Conservation (phyloP, 1,140 invertebrate species). For the Macrocentrus cingulum region DNA sequence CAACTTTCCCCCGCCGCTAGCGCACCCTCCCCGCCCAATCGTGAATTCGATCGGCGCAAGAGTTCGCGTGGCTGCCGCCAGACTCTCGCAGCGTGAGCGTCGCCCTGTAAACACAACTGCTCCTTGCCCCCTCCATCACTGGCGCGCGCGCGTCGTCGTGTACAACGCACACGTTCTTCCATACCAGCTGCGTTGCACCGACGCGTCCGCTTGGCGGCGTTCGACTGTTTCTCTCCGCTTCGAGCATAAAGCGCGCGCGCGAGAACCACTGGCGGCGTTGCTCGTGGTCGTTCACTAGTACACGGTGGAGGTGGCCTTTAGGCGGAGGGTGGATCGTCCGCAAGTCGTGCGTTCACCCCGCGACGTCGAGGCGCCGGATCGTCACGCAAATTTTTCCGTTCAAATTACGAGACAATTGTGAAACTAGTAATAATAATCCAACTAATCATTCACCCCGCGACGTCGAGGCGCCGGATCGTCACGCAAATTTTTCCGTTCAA, state of each 20-base stretch:
- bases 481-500: no score
- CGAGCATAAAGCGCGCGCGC: conserved; percentile 30
- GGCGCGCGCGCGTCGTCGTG: no score
- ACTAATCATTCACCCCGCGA: conserved; percentile 49
- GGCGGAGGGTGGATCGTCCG: conserved; percentile 43
- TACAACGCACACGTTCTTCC: no score
- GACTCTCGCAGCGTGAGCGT: conserved; percentile 23
- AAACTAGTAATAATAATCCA: no score
- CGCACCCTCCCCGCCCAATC: conserved; percentile 17
- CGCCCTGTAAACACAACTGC: conserved; percentile 26
- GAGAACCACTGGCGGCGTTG: conserved; percentile 35
- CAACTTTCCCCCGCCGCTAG: background rate
- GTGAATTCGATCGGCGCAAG: conserved; percentile 28
- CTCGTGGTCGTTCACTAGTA: conserved; percentile 34
- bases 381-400: conserved; percentile 25
- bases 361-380: conserved; percentile 44
- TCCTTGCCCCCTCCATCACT: conserved; percentile 14
- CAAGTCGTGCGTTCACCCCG: conserved; percentile 50
- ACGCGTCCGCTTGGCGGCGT: background rate
- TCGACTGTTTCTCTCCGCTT: background rate
- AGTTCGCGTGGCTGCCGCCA: conserved; percentile 21
- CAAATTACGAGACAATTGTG: no score
- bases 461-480: conserved; percentile 42
- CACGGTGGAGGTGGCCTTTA: conserved; percentile 24
- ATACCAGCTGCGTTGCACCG: background rate